Base-by-base conservation (phyloP, 2,113 vertebrate species). In the Alethe diademata region DNA sequence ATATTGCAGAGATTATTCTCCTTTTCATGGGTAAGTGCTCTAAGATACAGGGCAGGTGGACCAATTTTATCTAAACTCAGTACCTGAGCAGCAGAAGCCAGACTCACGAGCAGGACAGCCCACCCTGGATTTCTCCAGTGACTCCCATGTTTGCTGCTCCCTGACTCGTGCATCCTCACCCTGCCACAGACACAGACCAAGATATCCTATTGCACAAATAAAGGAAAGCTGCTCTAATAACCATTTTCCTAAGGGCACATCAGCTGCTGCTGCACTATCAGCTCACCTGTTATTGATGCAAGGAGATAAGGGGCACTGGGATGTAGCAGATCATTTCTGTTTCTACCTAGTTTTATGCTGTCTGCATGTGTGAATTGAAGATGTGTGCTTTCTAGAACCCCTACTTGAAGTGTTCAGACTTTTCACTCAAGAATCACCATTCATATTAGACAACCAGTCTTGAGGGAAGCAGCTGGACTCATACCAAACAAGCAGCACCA, bases 41-140 rank as follows among this genome's bases (percentile, higher is more conserved):
- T 26, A 53, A 69, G n/a, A 48, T 33, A 57, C 28, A 67, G 70
- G 69, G 60, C 19, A 58, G 12, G 29, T 58, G 54, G 54, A 26
- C 11, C 26, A 54, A 3, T 50, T 25, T 64, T 78, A 57, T 57
- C 47, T 53, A 64, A 78, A 65, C 13, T 33, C 17, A 36, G 23
- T 9, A 23, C 35, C 60, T 62, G 47, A 60, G 48, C 2, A 56
- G 36, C 67, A 86, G 58, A 67, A 81, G 29, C 5, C 4, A 6
- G 65, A 20, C 38, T 43, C 6, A 1, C 0, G 0, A 58, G 36
- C 40, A 53, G 18, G 28, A 61, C 33, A 69, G 40, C 20, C 35
- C 60, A 12, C 12, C 23, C 29, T n/a, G 11, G 11, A 20, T 60
- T 84, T 71, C 56, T 84, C 80, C 38, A n/a, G 57, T 17, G 40